These are phyloP conservation scores for Gulo gulo DNA, from an alignment of 2,113 vertebrate species.

Conservation along the genomic window DNA sequence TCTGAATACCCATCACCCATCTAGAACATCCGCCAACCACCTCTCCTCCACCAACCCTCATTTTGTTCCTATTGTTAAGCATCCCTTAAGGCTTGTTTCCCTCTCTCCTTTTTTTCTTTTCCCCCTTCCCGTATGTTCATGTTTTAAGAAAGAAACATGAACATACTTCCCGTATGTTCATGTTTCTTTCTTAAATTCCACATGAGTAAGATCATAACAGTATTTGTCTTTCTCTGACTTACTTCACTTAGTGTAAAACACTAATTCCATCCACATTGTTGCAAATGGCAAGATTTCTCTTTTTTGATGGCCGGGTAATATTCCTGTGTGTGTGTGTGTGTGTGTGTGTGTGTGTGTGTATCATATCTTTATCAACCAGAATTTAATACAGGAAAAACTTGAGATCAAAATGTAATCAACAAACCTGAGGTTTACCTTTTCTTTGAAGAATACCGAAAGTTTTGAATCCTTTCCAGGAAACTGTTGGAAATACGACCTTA, in stretches of 20 bases:
- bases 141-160: too few relatives aligned
- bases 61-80: neutral
- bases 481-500: neutral
- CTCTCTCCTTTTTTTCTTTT: neutral
- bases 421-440: constrained; percentile 47
- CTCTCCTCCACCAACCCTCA: neutral
- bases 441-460: neutral
- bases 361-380: neutral
- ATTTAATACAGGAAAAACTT: constrained; percentile 21
- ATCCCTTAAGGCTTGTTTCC: neutral
- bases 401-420: constrained; percentile 39
- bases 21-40: neutral
- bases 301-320: neutral
- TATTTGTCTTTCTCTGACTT: neutral
- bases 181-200: neutral
- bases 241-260: neutral
- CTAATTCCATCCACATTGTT: neutral
- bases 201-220: neutral
- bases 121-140: neutral
- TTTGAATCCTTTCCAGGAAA: neutral
- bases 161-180: neutral
- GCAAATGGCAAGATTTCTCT: neutral
- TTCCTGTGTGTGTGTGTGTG: neutral
- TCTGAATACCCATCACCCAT: neutral
- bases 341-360: neutral